Evolutionary conservation across 2,113 vertebrate species (phyloP).

Genomic region (Lamprologus sp.): DNA sequence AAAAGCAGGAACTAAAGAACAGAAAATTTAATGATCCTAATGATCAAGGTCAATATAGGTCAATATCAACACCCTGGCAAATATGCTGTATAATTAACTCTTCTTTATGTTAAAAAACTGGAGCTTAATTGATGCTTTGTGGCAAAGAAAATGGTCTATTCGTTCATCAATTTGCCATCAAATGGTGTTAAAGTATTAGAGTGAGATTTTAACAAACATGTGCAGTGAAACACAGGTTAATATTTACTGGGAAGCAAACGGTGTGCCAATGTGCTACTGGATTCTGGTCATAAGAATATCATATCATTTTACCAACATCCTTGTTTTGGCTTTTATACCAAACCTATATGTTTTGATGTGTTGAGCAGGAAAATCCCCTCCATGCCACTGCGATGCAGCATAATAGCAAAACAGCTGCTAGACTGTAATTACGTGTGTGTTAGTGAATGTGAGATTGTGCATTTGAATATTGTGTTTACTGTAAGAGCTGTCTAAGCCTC

Average conservation of each 20-base stretch:
- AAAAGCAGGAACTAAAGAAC: not conserved
- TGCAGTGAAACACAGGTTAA: not conserved
- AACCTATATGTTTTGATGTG: not conserved
- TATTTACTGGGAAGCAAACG: not conserved
- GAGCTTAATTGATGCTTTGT: not conserved
- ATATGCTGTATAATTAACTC: not conserved
- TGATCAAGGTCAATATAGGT: not conserved
- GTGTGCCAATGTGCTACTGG: not conserved
- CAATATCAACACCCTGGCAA: not conserved
- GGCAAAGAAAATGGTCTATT: not conserved
- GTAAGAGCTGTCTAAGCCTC: constrained; percentile 31
- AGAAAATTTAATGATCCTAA: not conserved
- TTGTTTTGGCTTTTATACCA: not conserved
- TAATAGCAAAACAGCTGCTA: not conserved
- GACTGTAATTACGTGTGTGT: constrained; percentile 33
- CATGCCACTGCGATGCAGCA: not conserved
- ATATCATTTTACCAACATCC: not conserved
- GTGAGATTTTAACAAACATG: not conserved
- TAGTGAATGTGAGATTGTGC: not conserved
- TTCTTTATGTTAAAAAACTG: not conserved
- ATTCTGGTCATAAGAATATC: not conserved
- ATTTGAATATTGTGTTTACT: constrained; percentile 38
- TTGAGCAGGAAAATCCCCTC: constrained; percentile 17
- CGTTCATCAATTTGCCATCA: not conserved
- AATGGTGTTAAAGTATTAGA: not conserved